Evolutionary conservation across 2,797 vertebrate genomes (phyloP).

Genomic region (Nyctalus aviator): DNA sequence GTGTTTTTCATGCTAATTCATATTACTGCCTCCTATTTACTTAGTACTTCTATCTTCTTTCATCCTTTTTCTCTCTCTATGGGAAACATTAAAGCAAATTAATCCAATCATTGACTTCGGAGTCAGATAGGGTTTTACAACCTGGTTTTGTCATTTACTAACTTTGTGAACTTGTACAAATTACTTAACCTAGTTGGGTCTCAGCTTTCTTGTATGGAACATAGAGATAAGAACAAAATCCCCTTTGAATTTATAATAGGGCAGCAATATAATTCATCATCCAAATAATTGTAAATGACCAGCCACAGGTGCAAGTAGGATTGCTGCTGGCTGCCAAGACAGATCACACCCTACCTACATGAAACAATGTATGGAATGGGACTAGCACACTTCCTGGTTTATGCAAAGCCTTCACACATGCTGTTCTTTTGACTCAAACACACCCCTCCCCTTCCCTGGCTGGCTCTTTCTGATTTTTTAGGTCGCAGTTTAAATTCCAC

Average conservation of each 20-base stretch:
- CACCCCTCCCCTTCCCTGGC: background rate
- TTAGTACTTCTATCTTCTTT: background rate
- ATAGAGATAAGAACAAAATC: background rate
- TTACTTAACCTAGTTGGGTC: background rate
- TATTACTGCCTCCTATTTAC: background rate
- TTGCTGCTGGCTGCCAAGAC: background rate
- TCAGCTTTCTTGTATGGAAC: background rate
- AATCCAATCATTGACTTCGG: background rate
- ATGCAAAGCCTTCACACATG: background rate
- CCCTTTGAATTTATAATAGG: background rate
- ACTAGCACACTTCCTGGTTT: background rate
- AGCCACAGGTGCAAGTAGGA: background rate
- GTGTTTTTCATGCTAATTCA: background rate
- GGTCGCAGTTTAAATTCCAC: background rate
- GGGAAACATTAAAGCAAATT: background rate
- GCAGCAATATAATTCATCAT: background rate
- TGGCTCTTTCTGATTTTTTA: background rate
- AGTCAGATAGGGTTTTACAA: background rate
- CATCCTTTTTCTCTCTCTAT: background rate
- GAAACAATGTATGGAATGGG: background rate
- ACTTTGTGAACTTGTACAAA: background rate
- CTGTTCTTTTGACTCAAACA: background rate
- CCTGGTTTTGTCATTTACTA: background rate
- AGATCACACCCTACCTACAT: background rate
- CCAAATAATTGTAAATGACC: background rate